Conservation (phyloP, 2,888 invertebrate species). For the Drosophila cognata region DNA sequence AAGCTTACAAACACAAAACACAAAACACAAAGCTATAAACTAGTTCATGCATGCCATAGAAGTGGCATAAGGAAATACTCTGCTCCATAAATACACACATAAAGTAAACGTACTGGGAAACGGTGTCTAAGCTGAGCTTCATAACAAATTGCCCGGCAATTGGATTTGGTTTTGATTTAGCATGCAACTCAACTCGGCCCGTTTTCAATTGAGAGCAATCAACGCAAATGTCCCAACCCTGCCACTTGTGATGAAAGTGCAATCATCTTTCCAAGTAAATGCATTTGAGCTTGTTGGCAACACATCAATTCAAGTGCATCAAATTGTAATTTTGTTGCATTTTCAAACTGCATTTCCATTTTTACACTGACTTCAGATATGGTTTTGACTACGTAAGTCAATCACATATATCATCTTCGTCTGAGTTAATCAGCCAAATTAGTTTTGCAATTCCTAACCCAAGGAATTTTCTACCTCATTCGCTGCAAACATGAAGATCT, state of each 20-base stretch:
- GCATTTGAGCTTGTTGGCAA: slow-evolving; percentile 18
- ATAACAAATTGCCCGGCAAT: slow-evolving; percentile 47
- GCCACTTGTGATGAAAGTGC: slow-evolving; percentile 14
- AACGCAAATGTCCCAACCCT: slow-evolving; percentile 27
- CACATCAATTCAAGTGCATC: slow-evolving; percentile 4
- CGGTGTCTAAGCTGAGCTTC: slow-evolving; percentile 16
- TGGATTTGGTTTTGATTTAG: slow-evolving; percentile 57
- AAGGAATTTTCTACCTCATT: not conserved
- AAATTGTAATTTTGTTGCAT: not conserved
- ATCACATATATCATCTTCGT: not conserved
- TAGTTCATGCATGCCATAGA: not conserved
- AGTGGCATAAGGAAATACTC: slow-evolving; percentile 16
- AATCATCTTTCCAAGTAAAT: slow-evolving; percentile 24
- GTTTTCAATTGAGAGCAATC: slow-evolving; percentile 63
- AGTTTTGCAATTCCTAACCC: not conserved
- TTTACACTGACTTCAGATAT: not conserved
- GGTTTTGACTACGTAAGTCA: not conserved
- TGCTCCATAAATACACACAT: slow-evolving; percentile 2
- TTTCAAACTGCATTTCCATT: no score
- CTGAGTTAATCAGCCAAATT: not conserved
- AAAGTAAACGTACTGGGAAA: slow-evolving; percentile 1
- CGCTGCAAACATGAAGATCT: not conserved
- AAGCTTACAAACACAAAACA: slow-evolving; percentile 1
- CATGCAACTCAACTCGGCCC: slow-evolving; percentile 40
- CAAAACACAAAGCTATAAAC: not conserved